Evolutionary conservation across 1,140 invertebrate genomes (phyloP), one percentile per base, ranked within the genome.

Genomic region (Lasioglossum albipes): DNA sequence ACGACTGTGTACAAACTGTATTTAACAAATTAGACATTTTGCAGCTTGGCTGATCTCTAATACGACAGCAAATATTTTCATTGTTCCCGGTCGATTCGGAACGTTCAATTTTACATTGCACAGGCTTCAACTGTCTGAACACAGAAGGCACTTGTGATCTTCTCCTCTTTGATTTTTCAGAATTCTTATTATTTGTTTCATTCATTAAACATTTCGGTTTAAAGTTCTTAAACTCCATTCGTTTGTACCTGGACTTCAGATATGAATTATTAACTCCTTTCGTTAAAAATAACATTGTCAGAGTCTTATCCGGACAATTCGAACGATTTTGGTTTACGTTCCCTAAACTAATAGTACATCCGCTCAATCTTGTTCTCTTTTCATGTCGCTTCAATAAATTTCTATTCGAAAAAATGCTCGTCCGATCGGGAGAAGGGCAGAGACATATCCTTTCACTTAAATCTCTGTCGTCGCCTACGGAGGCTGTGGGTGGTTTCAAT

Each of bases 1-100:
- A 81, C 7, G 79, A 77, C 31, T 81, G 79, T 27, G 79, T 81
- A 6, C 9, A 77, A 31, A 65, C 66, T 18, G 72, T 75, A 1
- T n/a, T 31, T 22, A 36, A n/a, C 57, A 68, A 69, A 64, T 76
- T n/a, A 2, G 73, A 67, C 49, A 70, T 4, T 36, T 36, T 36
- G 9, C n/a, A 18, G 31, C 45, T 54, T 0, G 42, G 20, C 1
- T 41, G 12, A 0, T 41, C 18, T 36, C 6, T 20, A 22, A 7
- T 36, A 6, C 42, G 6, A 6, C 12, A 18, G 6, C 6, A 7
- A 31, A 2, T 20, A 41, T 49, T 12, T 52, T 20, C 5, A 31
- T 2, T 22, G 41, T 49, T 12, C 49, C 13, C 9, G 5, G n/a
- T 16, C 9, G 27, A 45, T 2, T 16, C 27, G 31, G 16, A 7